Evolutionary conservation across 2,797 vertebrate species (phyloP), one percentile per base, ranked within the genome.

Genomic region (Euphonia xanthogaster): DNA sequence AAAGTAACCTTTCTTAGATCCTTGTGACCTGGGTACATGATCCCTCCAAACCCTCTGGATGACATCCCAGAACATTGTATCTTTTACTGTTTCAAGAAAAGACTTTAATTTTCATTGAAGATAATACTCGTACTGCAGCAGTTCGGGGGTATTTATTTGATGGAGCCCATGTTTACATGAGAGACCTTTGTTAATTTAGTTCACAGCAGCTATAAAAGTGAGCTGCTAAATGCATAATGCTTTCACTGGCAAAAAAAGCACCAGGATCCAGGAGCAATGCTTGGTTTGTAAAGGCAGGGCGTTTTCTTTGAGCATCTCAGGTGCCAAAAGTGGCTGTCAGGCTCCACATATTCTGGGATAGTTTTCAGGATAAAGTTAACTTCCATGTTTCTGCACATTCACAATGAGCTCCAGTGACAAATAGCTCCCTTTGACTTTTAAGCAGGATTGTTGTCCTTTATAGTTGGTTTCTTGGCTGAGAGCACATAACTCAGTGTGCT

Each of bases 41-140:
- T 79, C 55, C 19, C 23, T 72, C 12, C 3, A 14, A 75, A 35
- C 14, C 2, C n/a, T 62, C 88, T 91, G 95, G 87, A 77, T 83
- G 65, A 47, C 14, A 54, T 93, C 75, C 89, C 75, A 90, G 85
- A 93, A 77, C 72, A 63, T 83, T 91, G 90, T 95, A 83, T 89
- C 60, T 94, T 73, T 74, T 22, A 28, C 30, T 47, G 9, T 39
- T 70, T 58, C 80, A 58, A 73, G 60, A 55, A 81, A 85, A 85
- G 28, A 20, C 63, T 73, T 75, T 14, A 9, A 10, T 81, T 92
- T 86, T 90, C 33, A 20, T 4, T 84, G 83, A 63, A 61, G 47
- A 15, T 65, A 61, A 61, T 44, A 15, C 35, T 81, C 75, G 54
- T 35, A 14, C 25, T 55, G 73, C 30, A 57, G 6, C 18, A 66